phyloP scores from a whole-genome alignment of 2,113 vertebrate genomes.

The Pelecanoides urinatrix region DNA sequence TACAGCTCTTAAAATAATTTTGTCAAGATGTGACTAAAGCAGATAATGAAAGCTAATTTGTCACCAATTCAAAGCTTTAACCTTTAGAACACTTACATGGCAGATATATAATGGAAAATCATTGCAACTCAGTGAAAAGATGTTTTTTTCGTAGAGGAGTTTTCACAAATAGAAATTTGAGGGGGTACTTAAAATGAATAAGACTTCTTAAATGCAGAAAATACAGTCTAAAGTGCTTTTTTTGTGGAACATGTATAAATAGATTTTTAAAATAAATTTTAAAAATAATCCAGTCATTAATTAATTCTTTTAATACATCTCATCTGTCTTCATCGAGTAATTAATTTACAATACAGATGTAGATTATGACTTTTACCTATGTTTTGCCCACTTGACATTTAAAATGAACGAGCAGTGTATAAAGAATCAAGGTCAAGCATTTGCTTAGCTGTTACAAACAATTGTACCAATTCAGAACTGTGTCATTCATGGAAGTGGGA shows the following conservation, averaged over 20 bases:
- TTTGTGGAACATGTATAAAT: background rate
- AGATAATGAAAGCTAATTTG: slow-evolving; percentile 46
- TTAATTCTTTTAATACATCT: background rate
- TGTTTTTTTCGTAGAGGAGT: background rate
- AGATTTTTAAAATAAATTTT: background rate
- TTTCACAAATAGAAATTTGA: background rate
- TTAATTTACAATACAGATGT: background rate
- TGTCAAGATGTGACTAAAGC: background rate
- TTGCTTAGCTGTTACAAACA: background rate
- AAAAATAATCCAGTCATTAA: background rate
- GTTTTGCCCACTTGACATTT: background rate
- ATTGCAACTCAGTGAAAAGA: background rate
- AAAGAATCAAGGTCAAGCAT: background rate
- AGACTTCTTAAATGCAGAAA: background rate
- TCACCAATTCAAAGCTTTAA: background rate
- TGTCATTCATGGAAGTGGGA: background rate
- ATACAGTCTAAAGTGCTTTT: fast-evolving
- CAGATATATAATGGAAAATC: background rate
- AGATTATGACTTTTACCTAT: background rate
- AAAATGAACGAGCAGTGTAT: background rate
- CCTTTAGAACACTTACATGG: background rate
- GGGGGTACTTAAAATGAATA: background rate
- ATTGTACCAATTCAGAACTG: background rate
- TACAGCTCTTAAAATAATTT: slow-evolving; percentile 19
- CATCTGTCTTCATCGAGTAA: background rate